Conservation (phyloP, 2,888 invertebrate species). For the Ichneumon xanthorius region DNA sequence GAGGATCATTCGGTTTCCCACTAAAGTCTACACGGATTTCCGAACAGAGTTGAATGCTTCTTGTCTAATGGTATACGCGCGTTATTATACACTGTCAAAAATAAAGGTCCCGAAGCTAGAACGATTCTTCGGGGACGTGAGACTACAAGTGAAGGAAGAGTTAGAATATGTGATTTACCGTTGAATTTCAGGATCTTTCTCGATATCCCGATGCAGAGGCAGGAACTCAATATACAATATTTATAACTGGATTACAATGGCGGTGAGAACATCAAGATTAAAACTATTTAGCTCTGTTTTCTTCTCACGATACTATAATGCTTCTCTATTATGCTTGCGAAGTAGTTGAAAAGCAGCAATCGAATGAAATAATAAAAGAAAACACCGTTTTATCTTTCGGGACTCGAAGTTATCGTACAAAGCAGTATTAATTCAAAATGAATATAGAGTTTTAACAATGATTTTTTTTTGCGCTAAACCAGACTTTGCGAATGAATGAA, state of each 20-base stretch:
- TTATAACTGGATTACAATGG: conserved; percentile 13
- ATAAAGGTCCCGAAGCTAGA: conserved; percentile 36
- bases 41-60: conserved; percentile 21
- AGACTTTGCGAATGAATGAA: conserved; percentile 64
- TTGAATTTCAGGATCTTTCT: conserved; percentile 26
- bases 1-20: not conserved
- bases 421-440: conserved; percentile 69
- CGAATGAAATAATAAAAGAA: conserved; percentile 38
- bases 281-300: conserved; percentile 26
- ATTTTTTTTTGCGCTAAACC: conserved; percentile 33
- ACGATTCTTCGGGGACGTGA: conserved; percentile 10
- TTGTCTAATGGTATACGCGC: conserved; percentile 31
- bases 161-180: conserved; percentile 27
- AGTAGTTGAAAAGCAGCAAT: conserved; percentile 17
- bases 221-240: conserved; percentile 11
- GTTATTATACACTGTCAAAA: conserved; percentile 28
- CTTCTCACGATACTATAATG: conserved; percentile 10
- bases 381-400: conserved; percentile 61
- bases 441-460: conserved; percentile 57
- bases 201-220: conserved; percentile 10
- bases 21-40: conserved; percentile 44
- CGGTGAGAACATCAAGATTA: conserved; percentile 26
- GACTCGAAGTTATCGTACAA: conserved; percentile 64
- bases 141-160: conserved; percentile 53
- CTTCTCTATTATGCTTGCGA: conserved; percentile 16